Evolutionary conservation across 2,113 vertebrate species (phyloP).

Genomic region (Panthera uncia): DNA sequence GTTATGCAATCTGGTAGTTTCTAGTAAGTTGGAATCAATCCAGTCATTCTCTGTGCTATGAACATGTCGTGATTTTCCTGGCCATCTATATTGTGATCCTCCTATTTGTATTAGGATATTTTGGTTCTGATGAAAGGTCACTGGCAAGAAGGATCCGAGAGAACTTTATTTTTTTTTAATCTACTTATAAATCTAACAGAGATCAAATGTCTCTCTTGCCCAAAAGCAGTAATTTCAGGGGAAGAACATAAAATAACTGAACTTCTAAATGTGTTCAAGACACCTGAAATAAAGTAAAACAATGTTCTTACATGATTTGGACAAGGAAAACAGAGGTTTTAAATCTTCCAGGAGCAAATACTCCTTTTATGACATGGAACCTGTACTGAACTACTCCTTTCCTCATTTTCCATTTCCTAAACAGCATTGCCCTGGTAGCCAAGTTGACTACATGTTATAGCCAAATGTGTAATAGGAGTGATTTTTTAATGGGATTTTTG

Average conservation of each 20-base stretch:
- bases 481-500: slow-evolving; percentile 80
- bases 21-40: not conserved
- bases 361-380: slow-evolving; percentile 29
- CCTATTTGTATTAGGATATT: not conserved
- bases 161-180: not conserved
- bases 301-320: slow-evolving; percentile 22
- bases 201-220: not conserved
- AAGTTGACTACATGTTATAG: slow-evolving; percentile 41
- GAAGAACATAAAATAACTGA: slow-evolving; percentile 48
- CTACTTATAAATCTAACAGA: not conserved
- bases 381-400: not conserved
- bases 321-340: not conserved
- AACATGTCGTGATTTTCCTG: not conserved
- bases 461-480: slow-evolving; percentile 55
- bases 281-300: not conserved
- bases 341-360: slow-evolving; percentile 11
- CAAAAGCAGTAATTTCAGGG: not conserved
- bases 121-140: not conserved
- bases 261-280: not conserved
- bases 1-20: not conserved
- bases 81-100: not conserved
- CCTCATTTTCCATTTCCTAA: slow-evolving; percentile 40
- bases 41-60: not conserved
- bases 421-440: slow-evolving; percentile 67
- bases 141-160: not conserved